phyloP scores from a whole-genome alignment of 2,888 invertebrate species.

The Thymelicus acteon region DNA sequence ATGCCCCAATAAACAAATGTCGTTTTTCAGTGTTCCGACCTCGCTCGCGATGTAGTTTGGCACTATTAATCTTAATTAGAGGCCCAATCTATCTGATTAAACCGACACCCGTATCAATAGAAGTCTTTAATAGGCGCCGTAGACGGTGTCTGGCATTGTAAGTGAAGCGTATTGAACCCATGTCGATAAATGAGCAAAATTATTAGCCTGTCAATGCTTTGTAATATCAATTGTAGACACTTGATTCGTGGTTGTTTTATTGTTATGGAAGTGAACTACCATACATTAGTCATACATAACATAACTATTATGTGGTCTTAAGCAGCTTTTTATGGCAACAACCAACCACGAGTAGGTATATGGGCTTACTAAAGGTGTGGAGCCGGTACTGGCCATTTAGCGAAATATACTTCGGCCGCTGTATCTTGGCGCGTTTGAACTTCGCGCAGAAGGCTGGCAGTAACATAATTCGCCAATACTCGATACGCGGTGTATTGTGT shows the following conservation, averaged over 20 bases:
- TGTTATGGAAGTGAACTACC: no score
- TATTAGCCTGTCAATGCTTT: slow-evolving; percentile 13
- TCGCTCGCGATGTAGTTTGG: slow-evolving; percentile 8
- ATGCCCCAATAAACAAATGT: slow-evolving; percentile 12
- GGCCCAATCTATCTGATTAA: slow-evolving; percentile 40
- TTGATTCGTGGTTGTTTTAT: background rate
- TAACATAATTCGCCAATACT: no score
- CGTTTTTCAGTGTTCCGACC: slow-evolving; percentile 13
- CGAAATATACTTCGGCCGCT: no score
- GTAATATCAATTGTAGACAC: slow-evolving; percentile 6
- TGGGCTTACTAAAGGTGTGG: no score
- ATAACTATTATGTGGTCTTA: no score
- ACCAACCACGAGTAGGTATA: no score
- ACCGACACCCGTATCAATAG: slow-evolving; percentile 38
- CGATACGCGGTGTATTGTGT: no score
- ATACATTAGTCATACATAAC: no score
- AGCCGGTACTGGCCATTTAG: no score
- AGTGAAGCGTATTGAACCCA: slow-evolving; percentile 27
- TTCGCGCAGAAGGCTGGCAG: no score
- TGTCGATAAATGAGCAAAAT: slow-evolving; percentile 30
- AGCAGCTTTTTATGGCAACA: no score
- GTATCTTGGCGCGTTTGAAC: no score
- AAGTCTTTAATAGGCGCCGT: slow-evolving; percentile 37
- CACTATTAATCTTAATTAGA: slow-evolving; percentile 58
- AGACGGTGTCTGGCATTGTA: slow-evolving; percentile 33